phyloP scores from a whole-genome alignment of 2,888 invertebrate species.

The Eilema griseolum region DNA sequence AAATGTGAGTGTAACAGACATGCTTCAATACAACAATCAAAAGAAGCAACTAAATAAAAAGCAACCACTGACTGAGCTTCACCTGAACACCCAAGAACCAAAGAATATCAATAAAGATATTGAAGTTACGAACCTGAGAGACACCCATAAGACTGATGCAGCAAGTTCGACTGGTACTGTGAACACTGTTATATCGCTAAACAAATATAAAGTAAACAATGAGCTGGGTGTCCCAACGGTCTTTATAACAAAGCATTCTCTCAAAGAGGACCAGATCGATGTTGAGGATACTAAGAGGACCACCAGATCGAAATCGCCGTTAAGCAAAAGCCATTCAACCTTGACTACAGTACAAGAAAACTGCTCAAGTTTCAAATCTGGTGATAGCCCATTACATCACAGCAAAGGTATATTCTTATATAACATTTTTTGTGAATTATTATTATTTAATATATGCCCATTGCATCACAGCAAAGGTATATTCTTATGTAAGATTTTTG shows the following conservation, averaged over 20 bases:
- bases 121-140: constrained; percentile 65
- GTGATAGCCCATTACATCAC: constrained; percentile 65
- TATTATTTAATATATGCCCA: constrained; percentile 59
- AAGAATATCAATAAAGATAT: constrained; percentile 53
- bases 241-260: constrained; percentile 56
- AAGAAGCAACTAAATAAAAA: constrained; percentile 62
- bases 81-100: constrained; percentile 65
- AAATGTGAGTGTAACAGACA: constrained; percentile 72
- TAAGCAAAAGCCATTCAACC: constrained; percentile 75
- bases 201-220: constrained; percentile 58
- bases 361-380: constrained; percentile 69
- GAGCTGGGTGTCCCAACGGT: constrained; percentile 60
- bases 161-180: constrained; percentile 72
- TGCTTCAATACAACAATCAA: constrained; percentile 67
- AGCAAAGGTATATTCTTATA: constrained; percentile 63
- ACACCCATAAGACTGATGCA: constrained; percentile 65
- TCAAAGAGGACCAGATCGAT: constrained; percentile 34
- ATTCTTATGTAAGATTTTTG: not conserved
- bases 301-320: constrained; percentile 71
- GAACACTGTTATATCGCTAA: constrained; percentile 69
- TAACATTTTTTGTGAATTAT: not conserved
- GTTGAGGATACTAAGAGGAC: constrained; percentile 42
- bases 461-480: constrained; percentile 67
- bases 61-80: constrained; percentile 68
- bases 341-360: constrained; percentile 79